Conservation (phyloP, 2,113 vertebrate species). For the Micronycteris hirsuta region DNA sequence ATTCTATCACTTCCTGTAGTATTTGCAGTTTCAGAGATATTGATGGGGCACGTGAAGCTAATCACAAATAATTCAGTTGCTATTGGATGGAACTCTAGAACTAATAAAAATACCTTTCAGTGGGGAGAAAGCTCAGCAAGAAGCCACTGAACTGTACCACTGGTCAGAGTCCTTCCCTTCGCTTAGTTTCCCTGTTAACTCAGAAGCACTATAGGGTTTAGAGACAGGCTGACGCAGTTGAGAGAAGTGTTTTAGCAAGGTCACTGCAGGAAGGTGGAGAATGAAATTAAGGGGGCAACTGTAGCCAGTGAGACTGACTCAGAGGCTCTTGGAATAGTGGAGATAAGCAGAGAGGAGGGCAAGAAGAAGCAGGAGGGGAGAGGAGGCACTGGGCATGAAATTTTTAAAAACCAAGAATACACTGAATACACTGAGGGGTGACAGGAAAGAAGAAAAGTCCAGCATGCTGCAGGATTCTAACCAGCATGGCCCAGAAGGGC, state of each 20-base stretch:
- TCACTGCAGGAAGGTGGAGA: not conserved
- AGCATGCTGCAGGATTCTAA: not conserved
- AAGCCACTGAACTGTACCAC: not conserved
- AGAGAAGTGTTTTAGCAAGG: not conserved
- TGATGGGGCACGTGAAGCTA: not conserved
- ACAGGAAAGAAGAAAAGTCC: not conserved
- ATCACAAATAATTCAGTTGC: not conserved
- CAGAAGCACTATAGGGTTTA: not conserved
- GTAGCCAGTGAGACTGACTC: not conserved
- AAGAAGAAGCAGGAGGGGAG: not conserved
- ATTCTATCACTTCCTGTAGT: not conserved
- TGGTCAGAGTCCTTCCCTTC: not conserved
- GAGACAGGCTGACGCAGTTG: not conserved
- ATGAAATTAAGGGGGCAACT: not conserved
- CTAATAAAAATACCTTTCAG: not conserved
- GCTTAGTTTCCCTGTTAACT: not conserved
- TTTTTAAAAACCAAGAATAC: not conserved
- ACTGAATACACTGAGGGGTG: not conserved
- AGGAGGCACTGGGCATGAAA: rapidly evolving
- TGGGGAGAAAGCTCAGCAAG: not conserved
- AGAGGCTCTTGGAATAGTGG: not conserved
- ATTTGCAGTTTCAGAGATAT: not conserved
- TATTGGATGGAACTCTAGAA: not conserved
- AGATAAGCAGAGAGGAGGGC: not conserved
- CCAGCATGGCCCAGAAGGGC: not conserved